These are phyloP conservation scores for Bolborhynchus lineola DNA, from an alignment of 2,113 vertebrate genomes.

Conservation along the genomic window DNA sequence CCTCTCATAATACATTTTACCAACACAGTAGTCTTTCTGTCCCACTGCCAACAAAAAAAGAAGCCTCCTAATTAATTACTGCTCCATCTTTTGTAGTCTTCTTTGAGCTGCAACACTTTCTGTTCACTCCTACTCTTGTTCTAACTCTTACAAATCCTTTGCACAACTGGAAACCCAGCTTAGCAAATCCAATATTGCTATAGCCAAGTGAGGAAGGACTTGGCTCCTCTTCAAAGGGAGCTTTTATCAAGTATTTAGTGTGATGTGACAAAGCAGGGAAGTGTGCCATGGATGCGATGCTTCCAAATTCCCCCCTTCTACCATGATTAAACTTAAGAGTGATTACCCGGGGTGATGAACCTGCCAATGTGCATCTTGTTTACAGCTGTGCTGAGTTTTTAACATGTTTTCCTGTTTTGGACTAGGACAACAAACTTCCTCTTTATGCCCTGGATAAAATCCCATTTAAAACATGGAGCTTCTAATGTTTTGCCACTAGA, in stretches of 20 bases:
- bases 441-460: not conserved
- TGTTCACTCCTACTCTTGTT: not conserved
- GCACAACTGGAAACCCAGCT: not conserved
- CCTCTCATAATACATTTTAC: not conserved
- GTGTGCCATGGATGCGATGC: not conserved
- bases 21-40: not conserved
- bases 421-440: not conserved
- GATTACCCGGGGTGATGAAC: not conserved
- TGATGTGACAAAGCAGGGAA: constrained; percentile 48
- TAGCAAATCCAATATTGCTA: not conserved
- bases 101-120: not conserved
- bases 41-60: not conserved
- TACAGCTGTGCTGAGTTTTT: not conserved
- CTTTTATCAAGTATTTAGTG: constrained; percentile 25
- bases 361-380: not conserved
- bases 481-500: not conserved
- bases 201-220: not conserved
- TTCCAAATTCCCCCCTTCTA: constrained; percentile 17
- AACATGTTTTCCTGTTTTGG: not conserved
- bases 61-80: not conserved
- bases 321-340: constrained; percentile 14
- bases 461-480: not conserved
- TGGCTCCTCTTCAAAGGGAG: constrained; percentile 60
- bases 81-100: not conserved
- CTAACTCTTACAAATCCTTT: not conserved